Evolutionary conservation across 2,113 vertebrate species (phyloP), one percentile per base, ranked within the genome.

Genomic region (Otocyon megalotis): DNA sequence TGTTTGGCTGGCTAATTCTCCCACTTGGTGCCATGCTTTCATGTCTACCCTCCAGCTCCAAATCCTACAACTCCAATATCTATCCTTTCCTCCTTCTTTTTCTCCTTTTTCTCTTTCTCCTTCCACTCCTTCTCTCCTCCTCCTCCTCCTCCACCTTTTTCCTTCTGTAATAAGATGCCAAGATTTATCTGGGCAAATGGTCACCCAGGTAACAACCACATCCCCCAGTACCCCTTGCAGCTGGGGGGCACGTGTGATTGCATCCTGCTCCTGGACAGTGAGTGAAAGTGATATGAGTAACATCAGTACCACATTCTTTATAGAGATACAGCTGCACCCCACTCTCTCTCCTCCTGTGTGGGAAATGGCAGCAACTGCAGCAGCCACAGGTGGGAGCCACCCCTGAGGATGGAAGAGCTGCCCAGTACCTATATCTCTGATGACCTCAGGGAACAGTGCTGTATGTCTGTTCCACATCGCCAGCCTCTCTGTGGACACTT

Each of bases 121-220:
- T 72, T 35, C 22, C 19, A 12, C 11, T 37, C 35, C 71, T 72
- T 20, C 69, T 0, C 3, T 60, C 22, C 22, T 53, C 4, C 7
- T 20, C 8, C 17, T 19, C 1, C 5, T 62, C 11, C 14, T 5
- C 15, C 3, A 5, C 17, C 28, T 30, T 26, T 8, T 0, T 7
- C 24, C 26, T 26, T 28, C 15, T 13, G 2, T 72, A 50, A 74
- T 74, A 50, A 80, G 80, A 94, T 16, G 72, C 1, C 43, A 88
- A 84, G 54, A 88, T 65, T 72, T 43, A 74, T 16, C 30, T 50
- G 35, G 19, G 43, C 30, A 88, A 71, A 50, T 24, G 32, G 16
- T 89, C 84, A 35, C 35, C 22, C 22, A 48, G 26, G 13, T 79
- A 92, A 56, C 84, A 67, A 48, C 26, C 62, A 37, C 48, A 58